phyloP scores from a whole-genome alignment of 1,140 invertebrate genomes.

The Fopius arisanus region DNA sequence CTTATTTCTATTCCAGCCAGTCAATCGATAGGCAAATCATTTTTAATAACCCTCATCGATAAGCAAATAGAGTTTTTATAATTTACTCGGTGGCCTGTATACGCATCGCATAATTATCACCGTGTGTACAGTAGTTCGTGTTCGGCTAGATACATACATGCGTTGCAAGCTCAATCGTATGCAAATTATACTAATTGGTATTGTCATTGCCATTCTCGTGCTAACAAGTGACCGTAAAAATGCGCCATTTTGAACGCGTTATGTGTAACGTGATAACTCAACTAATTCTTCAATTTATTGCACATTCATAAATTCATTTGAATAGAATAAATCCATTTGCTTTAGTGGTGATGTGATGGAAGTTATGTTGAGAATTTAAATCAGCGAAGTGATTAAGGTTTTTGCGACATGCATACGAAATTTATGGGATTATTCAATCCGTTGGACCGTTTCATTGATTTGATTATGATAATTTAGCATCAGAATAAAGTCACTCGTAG shows the following conservation, averaged over 20 bases:
- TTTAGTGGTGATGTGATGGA: neutral
- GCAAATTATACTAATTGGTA: constrained; percentile 14
- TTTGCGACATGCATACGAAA: neutral
- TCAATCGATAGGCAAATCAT: neutral
- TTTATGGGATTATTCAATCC: neutral
- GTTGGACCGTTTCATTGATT: neutral
- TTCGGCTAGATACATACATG: neutral
- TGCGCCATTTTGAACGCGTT: neutral
- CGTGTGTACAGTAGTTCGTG: neutral
- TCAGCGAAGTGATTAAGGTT: neutral
- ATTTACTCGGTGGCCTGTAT: no score
- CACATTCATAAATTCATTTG: neutral
- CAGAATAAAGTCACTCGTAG: no score
- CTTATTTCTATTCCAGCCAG: neutral
- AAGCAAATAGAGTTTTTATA: no score
- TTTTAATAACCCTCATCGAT: no score
- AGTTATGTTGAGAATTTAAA: neutral
- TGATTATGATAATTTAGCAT: neutral
- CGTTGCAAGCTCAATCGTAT: neutral
- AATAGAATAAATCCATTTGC: neutral
- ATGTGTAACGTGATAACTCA: neutral
- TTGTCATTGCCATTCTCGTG: neutral
- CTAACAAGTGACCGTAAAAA: neutral
- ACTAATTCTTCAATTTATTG: constrained; percentile 6
- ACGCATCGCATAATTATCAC: constrained; percentile 10